phyloP scores from a whole-genome alignment of 2,888 invertebrate genomes.

The Standfussiana lucernea region DNA sequence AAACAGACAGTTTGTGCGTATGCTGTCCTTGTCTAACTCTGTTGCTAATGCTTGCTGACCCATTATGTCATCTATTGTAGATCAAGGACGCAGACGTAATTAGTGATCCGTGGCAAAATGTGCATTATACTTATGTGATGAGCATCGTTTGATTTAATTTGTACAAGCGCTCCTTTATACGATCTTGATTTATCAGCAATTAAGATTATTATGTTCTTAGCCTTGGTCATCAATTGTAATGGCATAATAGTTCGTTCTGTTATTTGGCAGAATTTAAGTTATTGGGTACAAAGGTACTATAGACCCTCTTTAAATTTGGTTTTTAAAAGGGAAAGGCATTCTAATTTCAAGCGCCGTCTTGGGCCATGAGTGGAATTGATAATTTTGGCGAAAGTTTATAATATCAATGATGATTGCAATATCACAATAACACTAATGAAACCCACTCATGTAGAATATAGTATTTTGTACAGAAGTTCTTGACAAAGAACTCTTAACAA shows the following conservation, averaged over 20 bases:
- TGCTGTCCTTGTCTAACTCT: slow-evolving; percentile 53
- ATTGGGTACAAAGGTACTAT: not conserved
- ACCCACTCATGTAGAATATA: not conserved
- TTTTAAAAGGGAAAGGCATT: not conserved
- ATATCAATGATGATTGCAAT: not conserved
- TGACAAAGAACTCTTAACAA: slow-evolving; percentile 16
- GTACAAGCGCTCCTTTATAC: slow-evolving; percentile 22
- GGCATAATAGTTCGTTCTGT: slow-evolving; percentile 18
- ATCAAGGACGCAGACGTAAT: slow-evolving; percentile 74
- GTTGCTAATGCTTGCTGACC: slow-evolving; percentile 65
- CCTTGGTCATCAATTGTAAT: slow-evolving; percentile 43
- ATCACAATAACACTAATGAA: slow-evolving; percentile 1
- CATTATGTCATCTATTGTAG: slow-evolving; percentile 71
- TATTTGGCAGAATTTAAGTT: slow-evolving; percentile 11
- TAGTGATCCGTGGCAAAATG: slow-evolving; percentile 69
- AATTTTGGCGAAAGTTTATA: not conserved
- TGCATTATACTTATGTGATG: slow-evolving; percentile 48
- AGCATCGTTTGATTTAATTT: slow-evolving; percentile 49
- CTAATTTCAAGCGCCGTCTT: not conserved
- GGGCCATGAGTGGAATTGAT: too few relatives aligned
- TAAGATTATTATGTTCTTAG: slow-evolving; percentile 31
- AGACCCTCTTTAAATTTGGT: not conserved
- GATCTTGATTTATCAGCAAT: slow-evolving; percentile 51
- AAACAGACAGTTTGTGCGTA: slow-evolving; percentile 46
- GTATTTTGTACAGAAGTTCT: not conserved